Evolutionary conservation across 2,888 invertebrate species (phyloP).

Genomic region (Archips xylosteana): DNA sequence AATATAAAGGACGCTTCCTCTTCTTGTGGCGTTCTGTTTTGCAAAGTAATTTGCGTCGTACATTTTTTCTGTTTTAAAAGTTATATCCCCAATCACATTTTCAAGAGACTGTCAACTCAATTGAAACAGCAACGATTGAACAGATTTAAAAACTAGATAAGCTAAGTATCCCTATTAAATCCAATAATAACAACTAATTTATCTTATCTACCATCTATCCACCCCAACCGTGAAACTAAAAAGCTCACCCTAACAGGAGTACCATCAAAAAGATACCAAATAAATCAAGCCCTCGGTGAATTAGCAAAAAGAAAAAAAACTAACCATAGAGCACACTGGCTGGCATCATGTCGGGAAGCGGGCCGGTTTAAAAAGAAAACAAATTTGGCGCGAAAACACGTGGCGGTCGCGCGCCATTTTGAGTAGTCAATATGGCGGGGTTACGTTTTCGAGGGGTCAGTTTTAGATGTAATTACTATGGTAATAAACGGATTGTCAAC

Average conservation of each 20-base stretch:
- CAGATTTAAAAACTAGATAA: constrained; percentile 8
- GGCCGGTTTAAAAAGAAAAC: constrained; percentile 45
- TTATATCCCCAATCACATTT: background rate
- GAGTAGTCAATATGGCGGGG: constrained; percentile 45
- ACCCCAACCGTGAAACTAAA: constrained; percentile 24
- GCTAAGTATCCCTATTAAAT: constrained; percentile 29
- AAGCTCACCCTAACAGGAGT: constrained; percentile 29
- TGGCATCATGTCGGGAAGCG: constrained; percentile 38
- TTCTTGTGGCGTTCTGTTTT: too few species aligned
- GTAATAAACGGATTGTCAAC: constrained; percentile 36
- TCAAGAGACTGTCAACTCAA: background rate
- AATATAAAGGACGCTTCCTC: background rate
- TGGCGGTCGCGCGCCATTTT: constrained; percentile 54
- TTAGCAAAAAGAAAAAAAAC: constrained; percentile 55
- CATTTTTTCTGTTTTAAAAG: background rate
- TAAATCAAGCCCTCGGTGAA: constrained; percentile 61
- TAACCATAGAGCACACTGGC: constrained; percentile 31
- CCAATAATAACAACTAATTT: constrained; percentile 36
- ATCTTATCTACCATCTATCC: constrained; percentile 34
- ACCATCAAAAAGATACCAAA: constrained; percentile 43
- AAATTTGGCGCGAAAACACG: constrained; percentile 53
- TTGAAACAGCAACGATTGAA: background rate
- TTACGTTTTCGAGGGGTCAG: constrained; percentile 23
- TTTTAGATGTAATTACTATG: constrained; percentile 31
- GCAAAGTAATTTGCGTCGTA: too few species aligned